phyloP scores from a whole-genome alignment of 2,113 vertebrate genomes.

The Larimichthys crocea region DNA sequence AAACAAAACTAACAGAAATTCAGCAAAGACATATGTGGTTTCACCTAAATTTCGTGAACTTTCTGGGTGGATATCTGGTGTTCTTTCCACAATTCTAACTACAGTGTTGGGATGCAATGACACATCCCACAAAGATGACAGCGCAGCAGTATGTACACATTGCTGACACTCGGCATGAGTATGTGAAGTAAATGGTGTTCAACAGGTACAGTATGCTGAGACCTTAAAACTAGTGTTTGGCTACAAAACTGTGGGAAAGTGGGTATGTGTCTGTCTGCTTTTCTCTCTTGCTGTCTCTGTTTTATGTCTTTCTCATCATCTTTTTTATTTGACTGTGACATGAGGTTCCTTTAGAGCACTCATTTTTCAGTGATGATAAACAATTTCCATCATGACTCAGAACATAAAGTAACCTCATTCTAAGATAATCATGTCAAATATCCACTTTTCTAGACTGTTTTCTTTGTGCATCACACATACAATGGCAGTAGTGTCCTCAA shows the following conservation, averaged over 20 bases:
- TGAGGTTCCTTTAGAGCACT: not conserved
- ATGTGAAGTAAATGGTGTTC: not conserved
- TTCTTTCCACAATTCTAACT: not conserved
- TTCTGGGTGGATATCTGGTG: no score
- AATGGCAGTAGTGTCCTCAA: not conserved
- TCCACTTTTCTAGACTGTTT: not conserved
- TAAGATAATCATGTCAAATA: constrained; percentile 1
- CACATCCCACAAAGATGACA: not conserved
- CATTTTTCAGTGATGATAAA: no score
- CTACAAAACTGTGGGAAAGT: not conserved
- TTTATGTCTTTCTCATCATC: constrained; percentile 2
- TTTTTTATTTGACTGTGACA: constrained; percentile 5
- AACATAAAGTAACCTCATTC: not conserved
- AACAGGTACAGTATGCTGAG: not conserved
- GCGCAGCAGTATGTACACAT: not conserved
- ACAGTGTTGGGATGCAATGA: not conserved
- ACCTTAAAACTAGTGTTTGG: not conserved
- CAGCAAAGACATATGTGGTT: no score
- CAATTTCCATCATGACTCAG: no score
- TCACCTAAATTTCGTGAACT: no score
- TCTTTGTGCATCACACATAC: not conserved
- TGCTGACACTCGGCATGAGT: not conserved
- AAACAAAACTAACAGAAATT: no score
- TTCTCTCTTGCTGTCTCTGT: not conserved
- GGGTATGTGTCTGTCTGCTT: not conserved